Base-by-base conservation (phyloP, 2,797 vertebrate genomes). In the Schizopygopsis malacanthus region DNA sequence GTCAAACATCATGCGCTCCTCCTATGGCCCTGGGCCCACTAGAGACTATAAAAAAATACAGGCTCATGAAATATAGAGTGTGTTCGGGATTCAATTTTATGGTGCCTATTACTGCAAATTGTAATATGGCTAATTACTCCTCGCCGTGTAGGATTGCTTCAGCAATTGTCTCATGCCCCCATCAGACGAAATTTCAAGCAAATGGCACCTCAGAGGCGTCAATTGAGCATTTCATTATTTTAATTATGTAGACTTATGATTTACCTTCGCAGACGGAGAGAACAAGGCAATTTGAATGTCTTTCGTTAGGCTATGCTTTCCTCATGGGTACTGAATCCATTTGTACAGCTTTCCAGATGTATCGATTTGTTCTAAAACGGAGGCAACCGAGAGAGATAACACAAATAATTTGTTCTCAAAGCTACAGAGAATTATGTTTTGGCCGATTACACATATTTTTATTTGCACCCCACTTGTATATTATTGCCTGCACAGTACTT, bases 161-260 rank as follows among this genome's bases (percentile, higher is more conserved):
- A 91, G 88, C 77, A 90, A 85, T 92, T 84, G 79, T 85, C 83
- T 82, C 82, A 54, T 90, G 75, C 79, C 87, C 88, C 90, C 73
- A 79, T 70, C 39, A 79, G 85, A 82, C 59, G 81, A 71, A 81
- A 90, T 91, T 92, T 92, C 81, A 79, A 81, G 86, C 86, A 90
- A 90, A 86, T 67, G 88, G 84, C 77, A 87, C 88, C 91, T 91
- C 88, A 93, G 90, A 75, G 86, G 88, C 83, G 89, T 91, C 90
- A 92, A 91, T 89, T 92, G 86, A 88, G 90, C 84, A 82, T 94
- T 93, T 91, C 87, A 93, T 93, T 90, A 89, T 91, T 88, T 76
- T 88, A 90, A 91, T 91, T 89, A 93, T 89, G 79, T 85, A 82
- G 89, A 91, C 82, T 47, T 37, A 67, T 92, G 85, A 92, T 93